Evolutionary conservation across 2,113 vertebrate genomes (phyloP).

Genomic region (Parotia lawesii): DNA sequence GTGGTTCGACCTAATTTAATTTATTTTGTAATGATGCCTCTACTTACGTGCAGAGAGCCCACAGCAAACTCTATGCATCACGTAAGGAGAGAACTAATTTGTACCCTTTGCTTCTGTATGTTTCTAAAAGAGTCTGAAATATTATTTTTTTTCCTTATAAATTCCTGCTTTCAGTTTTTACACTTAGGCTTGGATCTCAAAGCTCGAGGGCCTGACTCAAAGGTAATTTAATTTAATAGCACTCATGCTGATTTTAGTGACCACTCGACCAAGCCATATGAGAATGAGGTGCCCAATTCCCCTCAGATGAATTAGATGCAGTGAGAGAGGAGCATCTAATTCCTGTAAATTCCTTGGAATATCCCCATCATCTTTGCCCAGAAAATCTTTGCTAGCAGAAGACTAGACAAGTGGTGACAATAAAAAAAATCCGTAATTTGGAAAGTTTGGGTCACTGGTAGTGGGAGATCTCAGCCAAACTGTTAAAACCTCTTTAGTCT

Average conservation of each 20-base stretch:
- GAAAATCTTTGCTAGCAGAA: background rate
- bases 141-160: background rate
- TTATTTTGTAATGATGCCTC: slow-evolving; percentile 51
- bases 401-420: background rate
- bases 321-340: slow-evolving; percentile 49
- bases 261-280: slow-evolving; percentile 16
- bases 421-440: background rate
- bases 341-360: background rate
- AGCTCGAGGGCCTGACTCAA: slow-evolving; percentile 7
- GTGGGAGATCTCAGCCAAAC: slow-evolving; percentile 8
- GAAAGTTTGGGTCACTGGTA: background rate
- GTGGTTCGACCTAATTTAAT: slow-evolving; percentile 44
- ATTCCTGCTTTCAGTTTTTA: slow-evolving; percentile 27
- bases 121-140: slow-evolving; percentile 9
- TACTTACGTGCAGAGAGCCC: slow-evolving; percentile 42
- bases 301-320: slow-evolving; percentile 9
- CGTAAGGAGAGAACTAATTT: background rate
- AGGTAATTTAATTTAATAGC: background rate
- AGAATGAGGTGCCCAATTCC: background rate
- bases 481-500: slow-evolving; percentile 16
- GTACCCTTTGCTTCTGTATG: slow-evolving; percentile 40
- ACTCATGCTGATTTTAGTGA: background rate
- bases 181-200: slow-evolving; percentile 40
- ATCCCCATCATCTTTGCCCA: background rate
- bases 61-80: slow-evolving; percentile 47